Conservation (phyloP, 2,888 invertebrate genomes). For the Metallyticus violacea region DNA sequence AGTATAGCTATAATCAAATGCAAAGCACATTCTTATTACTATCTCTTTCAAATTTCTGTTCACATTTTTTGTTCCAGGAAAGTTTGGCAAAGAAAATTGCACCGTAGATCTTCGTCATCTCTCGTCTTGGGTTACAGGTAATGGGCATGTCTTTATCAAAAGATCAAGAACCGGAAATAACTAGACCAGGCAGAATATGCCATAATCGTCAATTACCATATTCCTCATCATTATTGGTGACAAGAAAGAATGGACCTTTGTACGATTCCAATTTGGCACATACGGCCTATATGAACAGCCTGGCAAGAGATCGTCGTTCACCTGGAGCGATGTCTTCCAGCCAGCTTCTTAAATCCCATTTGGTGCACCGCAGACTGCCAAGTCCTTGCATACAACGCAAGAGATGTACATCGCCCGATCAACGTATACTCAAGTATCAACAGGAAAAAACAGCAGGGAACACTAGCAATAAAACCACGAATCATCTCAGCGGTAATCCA, state of each 20-base stretch:
- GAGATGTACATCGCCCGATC: not conserved
- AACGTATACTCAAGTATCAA: not conserved
- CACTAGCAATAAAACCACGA: not conserved
- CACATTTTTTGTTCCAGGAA: not conserved
- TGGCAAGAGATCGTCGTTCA: not conserved
- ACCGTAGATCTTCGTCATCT: not conserved
- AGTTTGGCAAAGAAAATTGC: not conserved
- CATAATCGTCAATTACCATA: not conserved
- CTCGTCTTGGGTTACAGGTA: not conserved
- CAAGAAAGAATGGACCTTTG: not conserved
- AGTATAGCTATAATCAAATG: too few relatives aligned
- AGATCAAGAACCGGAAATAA: not conserved
- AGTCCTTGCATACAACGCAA: not conserved
- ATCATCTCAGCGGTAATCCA: not conserved
- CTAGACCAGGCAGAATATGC: not conserved
- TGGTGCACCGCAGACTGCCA: not conserved
- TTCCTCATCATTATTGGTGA: not conserved
- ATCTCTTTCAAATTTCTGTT: too few relatives aligned
- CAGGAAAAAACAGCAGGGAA: not conserved
- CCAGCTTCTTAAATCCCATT: not conserved
- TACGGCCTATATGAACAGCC: not conserved
- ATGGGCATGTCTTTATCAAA: not conserved
- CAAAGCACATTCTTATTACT: too few relatives aligned
- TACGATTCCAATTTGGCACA: not conserved
- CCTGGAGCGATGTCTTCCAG: not conserved